phyloP scores from a whole-genome alignment of 2,113 vertebrate species.

The Hippotragus niger region DNA sequence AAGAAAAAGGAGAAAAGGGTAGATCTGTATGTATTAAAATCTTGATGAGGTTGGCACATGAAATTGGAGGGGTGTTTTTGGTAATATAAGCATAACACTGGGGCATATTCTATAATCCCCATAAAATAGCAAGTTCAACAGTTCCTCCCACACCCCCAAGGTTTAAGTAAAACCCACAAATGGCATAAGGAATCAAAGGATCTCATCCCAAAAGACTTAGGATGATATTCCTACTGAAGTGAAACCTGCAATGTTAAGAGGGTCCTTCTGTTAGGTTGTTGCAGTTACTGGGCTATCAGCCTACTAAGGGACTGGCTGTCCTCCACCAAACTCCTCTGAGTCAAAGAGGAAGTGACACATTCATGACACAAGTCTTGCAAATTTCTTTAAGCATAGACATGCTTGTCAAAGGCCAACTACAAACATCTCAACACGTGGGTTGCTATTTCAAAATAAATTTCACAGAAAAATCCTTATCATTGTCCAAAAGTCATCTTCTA shows the following conservation, averaged over 20 bases:
- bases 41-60: not conserved
- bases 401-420: constrained; percentile 32
- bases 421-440: not conserved
- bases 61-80: not conserved
- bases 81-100: not conserved
- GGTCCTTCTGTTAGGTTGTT: not conserved
- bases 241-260: not conserved
- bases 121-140: not conserved
- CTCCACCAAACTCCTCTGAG: constrained; percentile 7
- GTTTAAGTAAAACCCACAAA: not conserved
- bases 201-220: not conserved
- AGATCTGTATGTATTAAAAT: not conserved
- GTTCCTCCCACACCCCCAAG: not conserved
- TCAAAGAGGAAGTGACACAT: constrained; percentile 31
- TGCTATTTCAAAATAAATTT: constrained; percentile 4
- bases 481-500: not conserved
- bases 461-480: constrained; percentile 24
- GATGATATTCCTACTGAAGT: not conserved
- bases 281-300: not conserved
- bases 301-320: not conserved
- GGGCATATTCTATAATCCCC: not conserved
- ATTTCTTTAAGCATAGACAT: not conserved
- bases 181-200: not conserved
- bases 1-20: not conserved
- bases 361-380: not conserved